phyloP scores from a whole-genome alignment of 2,888 invertebrate genomes.

The Drosophila kuntzei region DNA sequence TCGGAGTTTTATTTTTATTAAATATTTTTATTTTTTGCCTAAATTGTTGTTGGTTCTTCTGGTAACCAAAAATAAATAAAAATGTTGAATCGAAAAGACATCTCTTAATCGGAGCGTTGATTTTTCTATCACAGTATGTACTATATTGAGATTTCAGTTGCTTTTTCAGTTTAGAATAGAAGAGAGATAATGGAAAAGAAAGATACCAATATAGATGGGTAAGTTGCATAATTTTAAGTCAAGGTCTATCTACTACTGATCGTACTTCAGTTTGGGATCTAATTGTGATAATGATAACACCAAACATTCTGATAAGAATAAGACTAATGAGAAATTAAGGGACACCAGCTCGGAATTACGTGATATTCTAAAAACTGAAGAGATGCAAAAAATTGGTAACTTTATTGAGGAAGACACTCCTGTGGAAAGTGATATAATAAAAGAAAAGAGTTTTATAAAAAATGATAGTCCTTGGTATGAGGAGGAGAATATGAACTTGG shows the following conservation, averaged over 20 bases:
- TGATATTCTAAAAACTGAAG: not conserved
- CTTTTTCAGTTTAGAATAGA: not conserved
- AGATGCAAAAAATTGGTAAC: slow-evolving; percentile 4
- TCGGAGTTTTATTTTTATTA: no score
- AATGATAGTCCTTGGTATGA: slow-evolving; percentile 31
- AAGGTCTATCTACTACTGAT: not conserved
- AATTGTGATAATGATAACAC: not conserved
- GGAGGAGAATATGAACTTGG: slow-evolving; percentile 20
- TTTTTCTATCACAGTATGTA: not conserved
- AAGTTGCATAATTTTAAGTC: not conserved
- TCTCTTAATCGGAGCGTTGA: not conserved
- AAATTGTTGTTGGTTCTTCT: no score
- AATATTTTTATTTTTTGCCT: no score
- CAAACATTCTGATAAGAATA: not conserved
- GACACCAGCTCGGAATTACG: not conserved
- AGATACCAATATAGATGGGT: not conserved
- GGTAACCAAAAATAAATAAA: not conserved
- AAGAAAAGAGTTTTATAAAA: not conserved
- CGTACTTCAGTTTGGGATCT: not conserved
- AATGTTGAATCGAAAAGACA: not conserved
- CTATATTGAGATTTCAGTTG: slow-evolving; percentile 13
- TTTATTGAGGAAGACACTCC: not conserved
- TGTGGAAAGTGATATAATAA: not conserved
- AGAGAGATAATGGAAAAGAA: not conserved
- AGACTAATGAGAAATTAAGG: not conserved